Evolutionary conservation across 1,140 invertebrate genomes (phyloP), one percentile per base, ranked within the genome.

Genomic region (Acromyrmex heyeri): DNA sequence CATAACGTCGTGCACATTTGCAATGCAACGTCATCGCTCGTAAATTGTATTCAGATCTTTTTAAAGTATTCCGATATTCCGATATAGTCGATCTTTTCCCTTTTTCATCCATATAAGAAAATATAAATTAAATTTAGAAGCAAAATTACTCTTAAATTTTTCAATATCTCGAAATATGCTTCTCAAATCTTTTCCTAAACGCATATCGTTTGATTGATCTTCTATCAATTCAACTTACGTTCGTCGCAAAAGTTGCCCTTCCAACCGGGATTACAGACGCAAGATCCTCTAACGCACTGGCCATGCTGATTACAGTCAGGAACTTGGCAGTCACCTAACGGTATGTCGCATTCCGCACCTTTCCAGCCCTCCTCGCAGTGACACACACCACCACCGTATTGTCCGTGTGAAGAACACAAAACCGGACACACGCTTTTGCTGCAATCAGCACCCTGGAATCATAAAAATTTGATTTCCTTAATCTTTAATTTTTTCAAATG

Each of bases 351-450:
- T 95, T 99, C 99, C 27, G 97, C 96, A 48, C 99, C 99, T 96
- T 99, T 99, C 98, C 98, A 99, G 64, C 99, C 99, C 91, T 98
- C 97, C 94, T 99, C 98, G 95, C 99, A 99, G 92, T 99, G 97
- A 95, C 99, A 99, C 88, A 98, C 95, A 21, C 99, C 99, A 69
- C 98, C 98, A 30, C 98, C 97, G 94, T 99, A 99, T 92, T 98
- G 97, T 34, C 99, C 99, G 93, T 99, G 98, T 82, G 98, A 98
- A 87, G 98, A 99, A 95, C 99, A 99, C 75, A 99, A 96, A 3
- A 99, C 98, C 50, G 99, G 99, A 96, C 99, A 99, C n/a, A 99
- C 97, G 95, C 98, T 95, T 70, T 95, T 95, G 78, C 97, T 97
- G 92, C 85, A 95, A 93, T 95, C 95, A 93, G 95, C 91, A 90